Percentiles rank a stretch among this genome's conserved stretches.
Conservation (phyloP, 2,888 invertebrate genomes). For the Invenusta paracnida region DNA sequence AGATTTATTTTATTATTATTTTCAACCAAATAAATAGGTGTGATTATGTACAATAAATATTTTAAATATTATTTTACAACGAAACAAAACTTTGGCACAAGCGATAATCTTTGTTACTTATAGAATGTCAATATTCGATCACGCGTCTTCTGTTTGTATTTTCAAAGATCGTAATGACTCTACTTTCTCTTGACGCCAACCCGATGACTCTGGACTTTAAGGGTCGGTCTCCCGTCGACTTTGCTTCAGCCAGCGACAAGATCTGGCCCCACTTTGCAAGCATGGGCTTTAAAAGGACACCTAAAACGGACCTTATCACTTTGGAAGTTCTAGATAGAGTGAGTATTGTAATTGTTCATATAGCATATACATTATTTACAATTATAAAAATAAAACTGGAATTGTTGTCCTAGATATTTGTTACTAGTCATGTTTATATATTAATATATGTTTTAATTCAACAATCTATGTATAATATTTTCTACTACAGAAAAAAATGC, state of each 20-base stretch:
- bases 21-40: background rate
- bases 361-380: no score
- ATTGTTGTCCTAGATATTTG: no score
- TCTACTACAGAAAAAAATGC: no score
- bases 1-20: background rate
- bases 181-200: slow-evolving; percentile 53
- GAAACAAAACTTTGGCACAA: background rate
- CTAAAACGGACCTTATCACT: slow-evolving; percentile 50
- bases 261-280: slow-evolving; percentile 58
- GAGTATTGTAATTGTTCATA: no score
- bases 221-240: slow-evolving; percentile 55
- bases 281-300: slow-evolving; percentile 49
- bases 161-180: slow-evolving; percentile 55
- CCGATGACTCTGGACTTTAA: slow-evolving; percentile 53
- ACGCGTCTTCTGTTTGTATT: no score
- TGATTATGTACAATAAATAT: background rate
- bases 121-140: no score
- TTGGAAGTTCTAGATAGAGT: slow-evolving; percentile 31
- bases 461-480: no score
- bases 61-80: background rate
- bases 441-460: no score
- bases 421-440: no score
- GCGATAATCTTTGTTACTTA: slow-evolving; percentile 26
- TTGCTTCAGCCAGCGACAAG: slow-evolving; percentile 58
- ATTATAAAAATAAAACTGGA: no score